Evolutionary conservation across 2,113 vertebrate species (phyloP).

Genomic region (Rhabdomys dilectus): DNA sequence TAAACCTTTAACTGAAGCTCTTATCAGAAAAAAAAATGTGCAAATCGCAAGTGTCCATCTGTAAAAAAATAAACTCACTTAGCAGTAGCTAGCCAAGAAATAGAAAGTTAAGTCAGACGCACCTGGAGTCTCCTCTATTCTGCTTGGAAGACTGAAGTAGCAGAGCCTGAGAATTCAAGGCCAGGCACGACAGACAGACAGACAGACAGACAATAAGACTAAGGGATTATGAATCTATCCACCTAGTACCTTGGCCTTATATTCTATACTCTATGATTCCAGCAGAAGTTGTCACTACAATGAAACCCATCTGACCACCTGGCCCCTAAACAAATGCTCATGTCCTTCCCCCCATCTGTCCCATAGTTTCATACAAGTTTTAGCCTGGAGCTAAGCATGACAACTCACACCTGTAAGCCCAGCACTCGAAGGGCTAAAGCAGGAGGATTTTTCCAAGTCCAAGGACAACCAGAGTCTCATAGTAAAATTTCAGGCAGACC

Average conservation of each 20-base stretch:
- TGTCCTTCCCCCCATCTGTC: not conserved
- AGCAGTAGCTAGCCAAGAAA: not conserved
- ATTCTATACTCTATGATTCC: not conserved
- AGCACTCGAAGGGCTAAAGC: not conserved
- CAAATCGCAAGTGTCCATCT: not conserved
- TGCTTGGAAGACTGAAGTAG: not conserved
- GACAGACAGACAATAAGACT: not conserved
- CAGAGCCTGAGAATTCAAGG: not conserved
- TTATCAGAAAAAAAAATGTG: conserved; percentile 10
- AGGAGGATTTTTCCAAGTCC: not conserved
- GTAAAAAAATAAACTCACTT: not conserved
- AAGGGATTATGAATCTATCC: not conserved
- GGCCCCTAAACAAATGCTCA: not conserved
- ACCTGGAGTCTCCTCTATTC: not conserved
- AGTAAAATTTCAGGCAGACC: not conserved
- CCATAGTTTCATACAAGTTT: not conserved
- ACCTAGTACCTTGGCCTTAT: not conserved
- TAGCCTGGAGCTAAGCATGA: not conserved
- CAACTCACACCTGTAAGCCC: not conserved
- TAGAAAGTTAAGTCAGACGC: not conserved
- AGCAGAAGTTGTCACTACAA: not conserved
- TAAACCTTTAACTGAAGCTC: not conserved
- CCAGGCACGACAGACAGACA: too few species aligned
- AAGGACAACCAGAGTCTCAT: not conserved
- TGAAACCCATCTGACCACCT: not conserved